phyloP scores from a whole-genome alignment of 2,888 invertebrate genomes.

The Metacarcinus magister region DNA sequence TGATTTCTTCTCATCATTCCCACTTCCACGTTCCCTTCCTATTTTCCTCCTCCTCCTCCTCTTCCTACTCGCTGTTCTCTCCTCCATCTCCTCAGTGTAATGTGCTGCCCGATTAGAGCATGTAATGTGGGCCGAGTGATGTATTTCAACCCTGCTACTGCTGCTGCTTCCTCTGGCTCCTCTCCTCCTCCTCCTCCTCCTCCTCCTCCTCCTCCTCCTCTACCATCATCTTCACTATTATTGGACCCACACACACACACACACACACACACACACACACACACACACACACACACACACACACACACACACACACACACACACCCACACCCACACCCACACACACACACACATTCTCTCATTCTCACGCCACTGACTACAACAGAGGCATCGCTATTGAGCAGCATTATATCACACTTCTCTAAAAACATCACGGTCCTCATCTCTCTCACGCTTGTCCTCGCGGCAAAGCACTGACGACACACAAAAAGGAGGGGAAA shows the following conservation, averaged over 20 bases:
- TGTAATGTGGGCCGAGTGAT: conserved; percentile 19
- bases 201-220: background rate
- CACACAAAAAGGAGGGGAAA: background rate
- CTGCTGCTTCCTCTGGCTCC: background rate
- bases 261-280: conserved; percentile 21
- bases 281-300: background rate
- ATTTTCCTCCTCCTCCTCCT: background rate
- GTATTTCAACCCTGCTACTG: conserved; percentile 5
- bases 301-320: background rate
- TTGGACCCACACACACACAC: background rate
- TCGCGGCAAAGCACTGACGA: background rate
- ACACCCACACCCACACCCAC: background rate
- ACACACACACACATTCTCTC: background rate
- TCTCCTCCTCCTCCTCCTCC: conserved; percentile 16
- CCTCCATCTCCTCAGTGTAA: background rate
- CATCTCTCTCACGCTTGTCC: background rate
- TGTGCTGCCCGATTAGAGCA: conserved; percentile 26
- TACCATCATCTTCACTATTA: conserved; percentile 28
- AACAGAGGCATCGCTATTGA: background rate
- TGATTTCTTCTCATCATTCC: background rate
- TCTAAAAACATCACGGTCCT: background rate
- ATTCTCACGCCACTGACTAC: too few species aligned
- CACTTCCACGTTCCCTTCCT: background rate
- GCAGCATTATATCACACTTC: background rate
- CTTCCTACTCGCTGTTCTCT: background rate